A percentile compares a stretch with the other conserved stretches of the same genome.
Evolutionary conservation across 2,113 vertebrate species (phyloP).

Genomic region (Bujurquina vittata): DNA sequence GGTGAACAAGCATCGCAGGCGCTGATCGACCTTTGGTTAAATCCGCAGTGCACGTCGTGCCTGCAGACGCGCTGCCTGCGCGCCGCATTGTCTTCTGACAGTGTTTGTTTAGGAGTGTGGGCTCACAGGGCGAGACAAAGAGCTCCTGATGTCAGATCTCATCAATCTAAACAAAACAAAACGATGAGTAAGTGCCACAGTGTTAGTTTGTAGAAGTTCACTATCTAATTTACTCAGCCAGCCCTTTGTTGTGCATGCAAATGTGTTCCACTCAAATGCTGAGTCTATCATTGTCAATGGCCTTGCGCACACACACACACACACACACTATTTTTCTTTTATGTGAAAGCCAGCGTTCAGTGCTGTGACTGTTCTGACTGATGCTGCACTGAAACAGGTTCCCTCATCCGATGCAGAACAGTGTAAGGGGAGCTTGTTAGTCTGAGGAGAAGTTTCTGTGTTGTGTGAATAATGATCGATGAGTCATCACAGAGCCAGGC

Average conservation of each 20-base stretch:
- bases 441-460: slow-evolving; percentile 31
- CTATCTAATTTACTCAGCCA: not conserved
- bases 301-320: not conserved
- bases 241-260: not conserved
- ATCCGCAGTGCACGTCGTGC: slow-evolving; percentile 47
- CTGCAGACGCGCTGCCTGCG: slow-evolving; percentile 35
- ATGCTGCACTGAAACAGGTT: slow-evolving; percentile 40
- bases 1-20: slow-evolving; percentile 16
- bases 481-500: slow-evolving; percentile 16
- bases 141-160: slow-evolving; percentile 3
- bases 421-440: slow-evolving; percentile 35
- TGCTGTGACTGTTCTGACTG: not conserved
- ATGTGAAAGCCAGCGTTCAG: not conserved
- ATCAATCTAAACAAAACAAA: slow-evolving; percentile 12
- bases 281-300: not conserved
- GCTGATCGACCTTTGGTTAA: slow-evolving; percentile 38
- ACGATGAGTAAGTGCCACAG: not conserved
- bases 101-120: slow-evolving; percentile 14
- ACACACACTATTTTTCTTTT: not conserved
- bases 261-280: not conserved
- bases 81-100: slow-evolving; percentile 48
- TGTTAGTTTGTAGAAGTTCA: not conserved
- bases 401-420: slow-evolving; percentile 23
- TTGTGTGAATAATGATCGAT: slow-evolving; percentile 45
- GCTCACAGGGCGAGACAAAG: not conserved